These are phyloP conservation scores for Leptopilina clavipes DNA, from an alignment of 1,140 invertebrate species.

Conservation along the genomic window DNA sequence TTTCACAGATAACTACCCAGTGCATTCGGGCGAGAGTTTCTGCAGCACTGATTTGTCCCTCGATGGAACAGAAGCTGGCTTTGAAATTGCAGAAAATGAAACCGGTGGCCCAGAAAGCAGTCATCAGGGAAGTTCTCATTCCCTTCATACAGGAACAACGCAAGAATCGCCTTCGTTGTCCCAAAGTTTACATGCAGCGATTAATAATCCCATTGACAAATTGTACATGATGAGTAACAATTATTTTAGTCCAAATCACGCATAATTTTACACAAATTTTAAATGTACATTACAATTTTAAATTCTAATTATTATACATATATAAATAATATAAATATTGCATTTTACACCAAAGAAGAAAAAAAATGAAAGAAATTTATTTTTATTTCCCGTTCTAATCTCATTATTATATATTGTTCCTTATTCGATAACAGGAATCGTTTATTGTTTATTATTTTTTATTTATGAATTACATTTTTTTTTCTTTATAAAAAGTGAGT, in stretches of 20 bases:
- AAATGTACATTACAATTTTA: slow-evolving; percentile 27
- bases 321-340: background rate
- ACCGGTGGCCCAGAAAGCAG: slow-evolving; percentile 64
- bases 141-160: slow-evolving; percentile 70
- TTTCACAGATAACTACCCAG: slow-evolving; percentile 84
- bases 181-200: slow-evolving; percentile 79
- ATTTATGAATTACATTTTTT: too few relatives aligned
- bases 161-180: slow-evolving; percentile 75
- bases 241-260: slow-evolving; percentile 87
- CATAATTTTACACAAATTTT: slow-evolving; percentile 56
- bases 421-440: too few relatives aligned
- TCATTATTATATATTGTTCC: too few relatives aligned
- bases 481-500: too few relatives aligned
- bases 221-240: slow-evolving; percentile 98
- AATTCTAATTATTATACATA: background rate
- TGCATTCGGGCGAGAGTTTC: slow-evolving; percentile 91
- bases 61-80: slow-evolving; percentile 88
- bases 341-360: slow-evolving; percentile 21
- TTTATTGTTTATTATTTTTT: too few relatives aligned
- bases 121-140: slow-evolving; percentile 74
- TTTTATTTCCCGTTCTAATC: background rate
- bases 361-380: background rate
- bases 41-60: slow-evolving; percentile 92
- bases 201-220: slow-evolving; percentile 96
- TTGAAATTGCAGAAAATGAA: slow-evolving; percentile 79